Evolutionary conservation across 2,797 vertebrate genomes (phyloP).

Genomic region (Micrastur ruficollis): DNA sequence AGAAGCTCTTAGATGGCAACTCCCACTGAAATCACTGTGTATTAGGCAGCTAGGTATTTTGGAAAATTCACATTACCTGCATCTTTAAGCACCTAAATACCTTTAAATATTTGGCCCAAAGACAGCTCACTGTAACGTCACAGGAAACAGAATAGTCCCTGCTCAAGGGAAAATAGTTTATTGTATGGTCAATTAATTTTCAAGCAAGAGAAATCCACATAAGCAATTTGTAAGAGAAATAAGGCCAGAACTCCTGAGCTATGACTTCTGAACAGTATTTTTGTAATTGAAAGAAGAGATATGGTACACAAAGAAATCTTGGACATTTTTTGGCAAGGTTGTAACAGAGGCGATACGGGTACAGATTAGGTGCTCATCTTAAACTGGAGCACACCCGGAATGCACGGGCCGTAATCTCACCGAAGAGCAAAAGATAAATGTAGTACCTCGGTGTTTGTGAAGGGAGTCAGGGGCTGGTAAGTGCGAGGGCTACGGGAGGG

Average conservation of each 20-base stretch:
- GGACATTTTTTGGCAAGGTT: not conserved
- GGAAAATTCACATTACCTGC: slow-evolving; percentile 68
- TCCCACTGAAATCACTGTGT: slow-evolving; percentile 47
- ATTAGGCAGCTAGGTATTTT: slow-evolving; percentile 57
- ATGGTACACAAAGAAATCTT: not conserved
- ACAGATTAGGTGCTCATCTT: not conserved
- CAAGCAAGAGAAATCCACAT: slow-evolving; percentile 2
- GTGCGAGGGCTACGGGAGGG: not conserved
- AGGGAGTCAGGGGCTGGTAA: not conserved
- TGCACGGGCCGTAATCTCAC: accelerated
- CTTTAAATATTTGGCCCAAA: slow-evolving; percentile 66
- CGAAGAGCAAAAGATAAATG: not conserved
- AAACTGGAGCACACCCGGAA: not conserved
- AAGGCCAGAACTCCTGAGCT: slow-evolving; percentile 11
- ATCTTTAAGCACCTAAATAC: slow-evolving; percentile 68
- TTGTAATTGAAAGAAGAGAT: not conserved
- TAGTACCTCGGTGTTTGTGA: not conserved
- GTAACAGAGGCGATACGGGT: accelerated
- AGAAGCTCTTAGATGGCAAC: slow-evolving; percentile 61
- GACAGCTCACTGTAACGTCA: slow-evolving; percentile 52
- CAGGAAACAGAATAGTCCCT: slow-evolving; percentile 37
- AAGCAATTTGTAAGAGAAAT: slow-evolving; percentile 13
- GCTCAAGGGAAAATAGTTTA: slow-evolving; percentile 47
- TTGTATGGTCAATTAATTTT: slow-evolving; percentile 48
- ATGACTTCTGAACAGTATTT: not conserved